Conservation (phyloP, 2,113 vertebrate genomes). For the Noctilio leporinus region DNA sequence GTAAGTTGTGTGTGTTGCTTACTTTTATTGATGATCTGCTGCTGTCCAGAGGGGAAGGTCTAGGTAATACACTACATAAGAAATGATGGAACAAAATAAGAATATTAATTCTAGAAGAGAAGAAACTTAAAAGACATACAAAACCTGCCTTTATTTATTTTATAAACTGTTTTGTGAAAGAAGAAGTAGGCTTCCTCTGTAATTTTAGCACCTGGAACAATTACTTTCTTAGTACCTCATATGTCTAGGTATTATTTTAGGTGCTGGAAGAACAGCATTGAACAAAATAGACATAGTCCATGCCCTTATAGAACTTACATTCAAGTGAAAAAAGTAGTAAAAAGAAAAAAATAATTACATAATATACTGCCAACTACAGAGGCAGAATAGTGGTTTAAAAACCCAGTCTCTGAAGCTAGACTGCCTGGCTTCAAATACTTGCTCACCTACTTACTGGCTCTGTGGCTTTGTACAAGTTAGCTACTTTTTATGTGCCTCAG, state of each 20-base stretch:
- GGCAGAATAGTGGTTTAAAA: background rate
- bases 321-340: background rate
- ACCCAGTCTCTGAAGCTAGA: background rate
- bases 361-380: background rate
- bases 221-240: background rate
- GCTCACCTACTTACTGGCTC: background rate
- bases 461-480: background rate
- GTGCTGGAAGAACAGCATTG: background rate
- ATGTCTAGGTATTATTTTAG: background rate
- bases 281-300: background rate
- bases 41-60: background rate
- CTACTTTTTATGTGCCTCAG: background rate
- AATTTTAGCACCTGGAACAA: background rate
- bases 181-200: background rate
- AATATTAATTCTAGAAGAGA: background rate
- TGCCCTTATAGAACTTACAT: background rate
- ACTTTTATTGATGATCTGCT: background rate
- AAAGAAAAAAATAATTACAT: background rate
- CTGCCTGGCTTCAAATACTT: background rate
- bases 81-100: background rate
- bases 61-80: background rate
- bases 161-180: background rate
- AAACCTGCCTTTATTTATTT: background rate
- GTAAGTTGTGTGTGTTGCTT: background rate
- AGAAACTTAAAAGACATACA: background rate